Conservation (phyloP, 2,888 invertebrate genomes). For the Drepana falcataria region DNA sequence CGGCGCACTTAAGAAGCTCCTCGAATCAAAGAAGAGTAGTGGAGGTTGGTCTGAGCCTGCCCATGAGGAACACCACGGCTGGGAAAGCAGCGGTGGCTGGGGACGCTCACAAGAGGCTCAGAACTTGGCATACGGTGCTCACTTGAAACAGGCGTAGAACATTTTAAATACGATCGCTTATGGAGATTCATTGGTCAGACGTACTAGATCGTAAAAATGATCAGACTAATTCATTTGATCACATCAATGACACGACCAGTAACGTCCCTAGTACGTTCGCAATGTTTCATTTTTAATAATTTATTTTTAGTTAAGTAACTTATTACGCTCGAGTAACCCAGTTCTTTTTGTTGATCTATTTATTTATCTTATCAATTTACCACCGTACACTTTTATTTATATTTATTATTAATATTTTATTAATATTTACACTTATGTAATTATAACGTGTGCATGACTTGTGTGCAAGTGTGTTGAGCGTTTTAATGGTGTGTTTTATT, state of each 20-base stretch:
- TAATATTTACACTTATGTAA: constrained; percentile 26
- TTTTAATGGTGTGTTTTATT: background rate
- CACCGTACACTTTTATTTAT: constrained; percentile 15
- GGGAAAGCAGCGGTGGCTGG: constrained; percentile 78
- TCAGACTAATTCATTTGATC: too few relatives aligned
- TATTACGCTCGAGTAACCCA: background rate
- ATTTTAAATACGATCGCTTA: constrained; percentile 10
- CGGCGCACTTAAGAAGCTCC: constrained; percentile 82
- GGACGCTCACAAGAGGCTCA: constrained; percentile 83
- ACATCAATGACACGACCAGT: too few relatives aligned
- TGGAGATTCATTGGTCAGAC: too few relatives aligned
- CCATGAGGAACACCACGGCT: constrained; percentile 77
- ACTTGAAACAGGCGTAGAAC: constrained; percentile 63
- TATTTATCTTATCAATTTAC: too few relatives aligned
- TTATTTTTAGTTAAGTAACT: constrained; percentile 2
- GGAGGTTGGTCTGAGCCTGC: constrained; percentile 85
- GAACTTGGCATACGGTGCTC: constrained; percentile 84
- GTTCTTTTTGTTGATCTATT: background rate
- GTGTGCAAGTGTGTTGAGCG: background rate
- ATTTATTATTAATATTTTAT: constrained; percentile 28
- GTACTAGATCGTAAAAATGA: too few relatives aligned
- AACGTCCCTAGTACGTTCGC: background rate
- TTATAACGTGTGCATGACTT: constrained; percentile 4
- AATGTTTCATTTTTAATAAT: background rate
- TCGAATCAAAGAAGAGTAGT: constrained; percentile 82